Percentiles rank a stretch among this genome's conserved stretches.
phyloP scores from a whole-genome alignment of 2,113 vertebrate genomes.

The Xyliphius kryptos region DNA sequence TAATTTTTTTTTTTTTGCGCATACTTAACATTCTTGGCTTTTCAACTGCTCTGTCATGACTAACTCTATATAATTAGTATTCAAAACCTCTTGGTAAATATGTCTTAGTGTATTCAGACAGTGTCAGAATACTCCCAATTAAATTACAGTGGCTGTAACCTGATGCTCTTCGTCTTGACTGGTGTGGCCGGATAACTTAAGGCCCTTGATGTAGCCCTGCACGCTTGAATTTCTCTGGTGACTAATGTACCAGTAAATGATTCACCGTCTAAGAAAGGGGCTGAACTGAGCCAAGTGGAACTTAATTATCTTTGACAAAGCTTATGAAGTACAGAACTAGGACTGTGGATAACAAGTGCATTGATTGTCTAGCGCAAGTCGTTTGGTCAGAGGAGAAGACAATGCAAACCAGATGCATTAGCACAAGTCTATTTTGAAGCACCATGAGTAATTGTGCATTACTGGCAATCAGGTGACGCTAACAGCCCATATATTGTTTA shows the following conservation, averaged over 20 bases:
- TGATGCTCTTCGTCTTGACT: constrained; percentile 22
- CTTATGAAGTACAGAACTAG: not conserved
- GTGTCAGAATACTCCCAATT: constrained; percentile 6
- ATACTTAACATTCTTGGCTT: not conserved
- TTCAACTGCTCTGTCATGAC: not conserved
- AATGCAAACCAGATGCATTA: constrained; percentile 40
- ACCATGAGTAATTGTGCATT: constrained; percentile 37
- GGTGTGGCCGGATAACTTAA: constrained; percentile 13
- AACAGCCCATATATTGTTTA: constrained; percentile 12
- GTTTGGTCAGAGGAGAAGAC: constrained; percentile 3
- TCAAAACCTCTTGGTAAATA: not conserved
- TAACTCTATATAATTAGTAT: not conserved
- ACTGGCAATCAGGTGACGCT: constrained; percentile 32
- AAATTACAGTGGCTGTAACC: constrained; percentile 17
- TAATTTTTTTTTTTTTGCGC: too few species aligned
- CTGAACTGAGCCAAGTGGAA: constrained; percentile 31
- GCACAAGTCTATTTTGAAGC: constrained; percentile 33
- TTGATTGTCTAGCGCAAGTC: constrained; percentile 29
- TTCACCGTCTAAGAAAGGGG: constrained; percentile 23
- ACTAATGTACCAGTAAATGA: constrained; percentile 44
- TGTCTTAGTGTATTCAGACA: not conserved
- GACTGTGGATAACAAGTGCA: not conserved
- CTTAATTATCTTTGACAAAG: constrained; percentile 42
- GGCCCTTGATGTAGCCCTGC: constrained; percentile 18
- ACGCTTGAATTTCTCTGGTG: constrained; percentile 38